Base-by-base conservation (phyloP, 1,140 invertebrate genomes). In the Drosophila paulistorum region DNA sequence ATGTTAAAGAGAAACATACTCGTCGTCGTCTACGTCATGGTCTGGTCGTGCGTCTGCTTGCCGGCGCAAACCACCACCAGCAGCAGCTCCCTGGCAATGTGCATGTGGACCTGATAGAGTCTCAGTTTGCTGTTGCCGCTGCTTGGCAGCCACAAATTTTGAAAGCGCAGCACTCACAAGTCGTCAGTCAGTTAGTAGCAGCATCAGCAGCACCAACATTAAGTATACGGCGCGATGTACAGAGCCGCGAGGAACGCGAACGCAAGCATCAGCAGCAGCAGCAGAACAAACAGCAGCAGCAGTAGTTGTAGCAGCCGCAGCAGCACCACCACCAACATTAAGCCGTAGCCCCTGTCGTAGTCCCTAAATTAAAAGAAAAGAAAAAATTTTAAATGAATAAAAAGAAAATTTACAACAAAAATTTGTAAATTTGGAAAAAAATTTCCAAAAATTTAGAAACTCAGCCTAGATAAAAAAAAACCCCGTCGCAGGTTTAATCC, bases 171-270 rank as follows among this genome's bases (percentile, higher is more conserved):
- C n/a, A n/a, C n/a, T n/a, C n/a, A n/a, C n/a, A n/a, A n/a, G n/a
- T n/a, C n/a, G n/a, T n/a, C n/a, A n/a, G n/a, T n/a, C n/a, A n/a
- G n/a, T n/a, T n/a, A n/a, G n/a, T n/a, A n/a, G n/a, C n/a, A n/a
- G n/a, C n/a, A n/a, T n/a, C n/a, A n/a, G n/a, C n/a, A n/a, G n/a
- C n/a, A n/a, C n/a, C n/a, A n/a, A n/a, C n/a, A n/a, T n/a, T n/a
- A n/a, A n/a, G 87, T 82, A 91, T 83, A 91, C 90, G 90, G 81
- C 90, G 90, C 90, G 90, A 91, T 91, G 90, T 84, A 77, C 77
- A 91, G 86, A 91, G 79, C 87, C 90, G 90, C 79, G 81, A 51
- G 14, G 45, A 86, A 81, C 81, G 81, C 82, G 74, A 85, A 70
- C 65, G 71, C 58, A 74, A 66, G 62, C 60, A 39, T 55, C 62